Evolutionary conservation across 2,113 vertebrate species (phyloP).

Genomic region (Chelonoidis abingdonii): DNA sequence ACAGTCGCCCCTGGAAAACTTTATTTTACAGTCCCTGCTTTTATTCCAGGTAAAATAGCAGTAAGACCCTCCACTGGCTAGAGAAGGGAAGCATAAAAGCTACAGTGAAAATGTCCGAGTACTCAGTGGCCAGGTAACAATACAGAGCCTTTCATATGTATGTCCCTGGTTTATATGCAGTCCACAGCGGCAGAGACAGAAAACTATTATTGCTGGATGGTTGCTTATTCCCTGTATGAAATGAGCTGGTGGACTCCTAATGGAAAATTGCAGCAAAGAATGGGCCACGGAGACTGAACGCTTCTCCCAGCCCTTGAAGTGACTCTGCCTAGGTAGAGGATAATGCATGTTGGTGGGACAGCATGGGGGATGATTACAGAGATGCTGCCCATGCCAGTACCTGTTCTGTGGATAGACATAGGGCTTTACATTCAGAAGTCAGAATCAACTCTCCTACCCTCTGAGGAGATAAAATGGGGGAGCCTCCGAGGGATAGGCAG

Average conservation of each 20-base stretch:
- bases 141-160: not conserved
- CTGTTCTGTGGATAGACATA: not conserved
- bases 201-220: fast-evolving
- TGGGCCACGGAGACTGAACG: not conserved
- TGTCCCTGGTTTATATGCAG: not conserved
- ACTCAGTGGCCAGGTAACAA: not conserved
- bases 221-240: not conserved
- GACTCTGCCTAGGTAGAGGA: not conserved
- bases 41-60: fast-evolving
- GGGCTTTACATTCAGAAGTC: not conserved
- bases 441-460: not conserved
- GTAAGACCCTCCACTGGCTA: not conserved
- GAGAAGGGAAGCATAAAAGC: not conserved
- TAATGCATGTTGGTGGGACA: not conserved
- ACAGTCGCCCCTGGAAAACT: not conserved
- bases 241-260: not conserved
- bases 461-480: not conserved
- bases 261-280: not conserved
- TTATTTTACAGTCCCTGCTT: not conserved
- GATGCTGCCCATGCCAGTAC: fast-evolving
- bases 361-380: fast-evolving
- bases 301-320: not conserved
- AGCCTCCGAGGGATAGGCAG: not conserved
- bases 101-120: not conserved
- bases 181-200: not conserved